These are phyloP conservation scores for Platynereis dumerilii DNA, from an alignment of 2,888 invertebrate species.

Conservation along the genomic window DNA sequence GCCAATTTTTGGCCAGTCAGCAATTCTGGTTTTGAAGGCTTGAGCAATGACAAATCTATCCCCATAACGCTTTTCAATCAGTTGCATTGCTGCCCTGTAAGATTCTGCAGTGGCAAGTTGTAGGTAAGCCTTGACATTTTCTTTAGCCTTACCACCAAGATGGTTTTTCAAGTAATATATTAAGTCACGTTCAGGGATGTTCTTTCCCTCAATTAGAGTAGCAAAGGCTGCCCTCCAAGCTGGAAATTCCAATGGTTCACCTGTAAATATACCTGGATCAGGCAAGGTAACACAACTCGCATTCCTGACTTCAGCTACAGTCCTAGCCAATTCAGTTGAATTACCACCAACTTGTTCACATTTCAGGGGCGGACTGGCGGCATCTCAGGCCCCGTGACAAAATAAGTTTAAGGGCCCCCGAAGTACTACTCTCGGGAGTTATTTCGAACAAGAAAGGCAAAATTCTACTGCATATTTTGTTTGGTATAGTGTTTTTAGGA, in stretches of 20 bases:
- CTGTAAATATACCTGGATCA: background rate
- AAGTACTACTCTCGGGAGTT: too few species aligned
- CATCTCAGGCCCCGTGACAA: too few species aligned
- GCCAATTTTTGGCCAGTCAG: background rate
- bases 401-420: too few species aligned
- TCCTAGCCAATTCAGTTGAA: too few species aligned
- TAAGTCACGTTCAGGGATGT: background rate
- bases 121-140: background rate
- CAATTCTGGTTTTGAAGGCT: background rate
- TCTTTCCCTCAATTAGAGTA: background rate
- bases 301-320: background rate
- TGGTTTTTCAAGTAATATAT: background rate
- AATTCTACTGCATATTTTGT: too few species aligned
- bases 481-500: too few species aligned
- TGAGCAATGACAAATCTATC: background rate
- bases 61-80: constrained; percentile 1
- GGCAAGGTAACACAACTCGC: background rate
- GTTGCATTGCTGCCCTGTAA: background rate
- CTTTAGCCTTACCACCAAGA: background rate
- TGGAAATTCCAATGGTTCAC: background rate
- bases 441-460: too few species aligned
- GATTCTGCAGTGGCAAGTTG: background rate
- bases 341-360: too few species aligned
- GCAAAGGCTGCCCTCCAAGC: background rate
- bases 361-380: too few species aligned